Conservation (phyloP, 2,113 vertebrate species). For the Nothoprocta perdicaria region DNA sequence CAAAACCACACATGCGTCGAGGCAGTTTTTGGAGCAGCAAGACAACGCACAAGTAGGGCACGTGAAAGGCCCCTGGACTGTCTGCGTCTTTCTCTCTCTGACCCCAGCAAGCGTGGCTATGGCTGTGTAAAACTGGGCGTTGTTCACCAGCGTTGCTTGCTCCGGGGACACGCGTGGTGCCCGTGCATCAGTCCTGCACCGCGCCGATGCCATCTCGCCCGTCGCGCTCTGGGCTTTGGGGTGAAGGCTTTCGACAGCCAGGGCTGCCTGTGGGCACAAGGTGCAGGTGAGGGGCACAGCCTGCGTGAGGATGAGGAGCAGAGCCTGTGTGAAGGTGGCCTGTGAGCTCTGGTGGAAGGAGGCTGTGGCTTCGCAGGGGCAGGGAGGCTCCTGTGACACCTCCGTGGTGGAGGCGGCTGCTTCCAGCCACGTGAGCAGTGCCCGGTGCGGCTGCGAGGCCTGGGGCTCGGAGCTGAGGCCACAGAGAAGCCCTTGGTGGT, state of each 20-base stretch:
- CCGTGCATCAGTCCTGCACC: not conserved
- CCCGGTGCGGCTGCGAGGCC: not conserved
- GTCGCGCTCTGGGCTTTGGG: not conserved
- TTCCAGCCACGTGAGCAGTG: not conserved
- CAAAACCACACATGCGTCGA: not conserved
- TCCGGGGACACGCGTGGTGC: not conserved
- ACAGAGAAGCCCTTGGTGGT: not conserved
- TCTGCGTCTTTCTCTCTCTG: not conserved
- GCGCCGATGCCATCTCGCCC: not conserved
- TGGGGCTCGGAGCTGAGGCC: not conserved
- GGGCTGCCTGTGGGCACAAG: not conserved
- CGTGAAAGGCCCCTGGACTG: not conserved
- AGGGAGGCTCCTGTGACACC: not conserved
- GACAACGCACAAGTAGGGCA: not conserved
- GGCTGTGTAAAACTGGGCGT: not conserved
- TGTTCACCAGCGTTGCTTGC: not conserved
- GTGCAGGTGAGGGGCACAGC: not conserved
- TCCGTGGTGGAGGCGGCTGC: accelerated
- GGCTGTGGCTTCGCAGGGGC: not conserved
- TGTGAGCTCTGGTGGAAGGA: not conserved
- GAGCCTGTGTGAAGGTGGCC: not conserved
- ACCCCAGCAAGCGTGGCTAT: not conserved
- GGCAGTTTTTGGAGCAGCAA: not conserved
- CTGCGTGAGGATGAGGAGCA: not conserved
- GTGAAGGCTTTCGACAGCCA: not conserved